These are phyloP conservation scores for Rhinoraja longicauda DNA, from an alignment of 2,797 vertebrate species.

Conservation along the genomic window DNA sequence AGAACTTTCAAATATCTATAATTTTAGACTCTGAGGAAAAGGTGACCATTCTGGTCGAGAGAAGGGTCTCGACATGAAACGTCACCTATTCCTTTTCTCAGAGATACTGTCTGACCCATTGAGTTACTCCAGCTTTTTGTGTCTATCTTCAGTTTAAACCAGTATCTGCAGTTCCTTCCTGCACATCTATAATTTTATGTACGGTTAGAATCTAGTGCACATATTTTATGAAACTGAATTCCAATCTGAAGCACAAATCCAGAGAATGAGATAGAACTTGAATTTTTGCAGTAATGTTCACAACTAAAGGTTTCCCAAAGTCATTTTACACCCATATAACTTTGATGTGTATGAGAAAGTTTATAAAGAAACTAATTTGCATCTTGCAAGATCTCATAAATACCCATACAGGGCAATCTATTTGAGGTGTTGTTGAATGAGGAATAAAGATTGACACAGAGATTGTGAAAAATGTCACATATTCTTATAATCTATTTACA, in stretches of 20 bases:
- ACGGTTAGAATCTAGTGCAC: background rate
- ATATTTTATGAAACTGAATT: background rate
- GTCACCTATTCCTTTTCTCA: too few species aligned
- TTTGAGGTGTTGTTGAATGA: background rate
- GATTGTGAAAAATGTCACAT: background rate
- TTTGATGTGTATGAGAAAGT: background rate
- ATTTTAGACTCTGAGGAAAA: too few species aligned
- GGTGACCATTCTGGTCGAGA: too few species aligned
- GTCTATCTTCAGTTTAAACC: too few species aligned
- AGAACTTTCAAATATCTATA: background rate
- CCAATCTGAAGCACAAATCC: background rate
- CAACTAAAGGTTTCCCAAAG: background rate
- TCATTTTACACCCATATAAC: background rate
- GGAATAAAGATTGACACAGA: background rate
- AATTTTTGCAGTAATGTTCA: background rate
- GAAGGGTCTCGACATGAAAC: too few species aligned
- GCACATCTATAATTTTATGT: background rate
- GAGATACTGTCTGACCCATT: too few species aligned
- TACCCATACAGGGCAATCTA: background rate
- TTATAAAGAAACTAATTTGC: background rate
- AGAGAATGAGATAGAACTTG: background rate
- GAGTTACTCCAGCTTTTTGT: too few species aligned
- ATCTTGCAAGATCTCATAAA: background rate
- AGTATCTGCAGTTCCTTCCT: too few species aligned
- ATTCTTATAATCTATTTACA: background rate